A percentile compares a stretch with the other conserved stretches of the same genome.
Conservation (phyloP, 2,797 vertebrate genomes). For the Epinephelus malabaricus region DNA sequence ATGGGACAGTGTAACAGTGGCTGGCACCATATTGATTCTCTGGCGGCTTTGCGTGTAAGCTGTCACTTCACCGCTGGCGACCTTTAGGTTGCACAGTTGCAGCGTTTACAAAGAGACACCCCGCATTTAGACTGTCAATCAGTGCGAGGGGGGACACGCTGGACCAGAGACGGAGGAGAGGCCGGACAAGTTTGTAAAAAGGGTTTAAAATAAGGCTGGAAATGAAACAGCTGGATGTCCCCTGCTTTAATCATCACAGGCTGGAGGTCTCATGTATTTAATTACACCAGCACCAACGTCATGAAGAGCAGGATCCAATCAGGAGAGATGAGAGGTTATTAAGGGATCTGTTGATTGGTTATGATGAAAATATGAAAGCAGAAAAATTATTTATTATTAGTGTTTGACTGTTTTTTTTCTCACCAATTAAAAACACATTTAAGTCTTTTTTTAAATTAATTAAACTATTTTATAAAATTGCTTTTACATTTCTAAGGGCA, state of each 20-base stretch:
- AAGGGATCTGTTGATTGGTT: background rate
- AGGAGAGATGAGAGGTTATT: background rate
- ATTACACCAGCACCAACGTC: conserved; percentile 18
- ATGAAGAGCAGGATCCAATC: conserved; percentile 40
- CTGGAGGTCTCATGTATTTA: background rate
- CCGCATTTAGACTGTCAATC: conserved; percentile 60
- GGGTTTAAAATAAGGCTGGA: background rate
- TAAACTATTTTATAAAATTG: background rate
- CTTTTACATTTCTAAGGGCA: background rate
- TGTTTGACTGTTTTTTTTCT: background rate
- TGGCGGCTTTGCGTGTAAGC: conserved; percentile 71
- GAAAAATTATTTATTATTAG: background rate
- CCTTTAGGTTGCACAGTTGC: conserved; percentile 69
- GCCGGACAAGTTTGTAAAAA: background rate
- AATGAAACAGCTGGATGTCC: background rate
- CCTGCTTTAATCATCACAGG: background rate
- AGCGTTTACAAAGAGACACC: conserved; percentile 59
- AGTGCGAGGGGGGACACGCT: conserved; percentile 1
- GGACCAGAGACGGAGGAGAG: background rate
- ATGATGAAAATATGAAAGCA: background rate
- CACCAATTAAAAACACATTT: background rate
- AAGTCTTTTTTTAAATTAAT: background rate
- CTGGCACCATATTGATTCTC: conserved; percentile 83
- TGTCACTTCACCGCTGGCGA: conserved; percentile 82
- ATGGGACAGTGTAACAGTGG: conserved; percentile 77